These are phyloP conservation scores for Strigamia maritima DNA, from an alignment of 2,888 invertebrate genomes.

Conservation along the genomic window DNA sequence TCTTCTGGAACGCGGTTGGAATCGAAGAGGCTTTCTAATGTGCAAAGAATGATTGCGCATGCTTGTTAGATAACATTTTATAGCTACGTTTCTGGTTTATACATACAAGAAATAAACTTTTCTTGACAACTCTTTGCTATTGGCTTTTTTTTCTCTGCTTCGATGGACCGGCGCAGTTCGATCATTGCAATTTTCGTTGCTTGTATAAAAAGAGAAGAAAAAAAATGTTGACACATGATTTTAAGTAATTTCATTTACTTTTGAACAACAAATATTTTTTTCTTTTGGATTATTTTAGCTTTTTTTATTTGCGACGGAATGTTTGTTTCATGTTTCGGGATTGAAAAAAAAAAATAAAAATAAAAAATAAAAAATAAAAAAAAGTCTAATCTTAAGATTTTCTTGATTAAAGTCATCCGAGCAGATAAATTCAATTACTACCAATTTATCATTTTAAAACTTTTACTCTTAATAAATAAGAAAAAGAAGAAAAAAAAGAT, in stretches of 20 bases:
- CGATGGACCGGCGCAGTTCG: background rate
- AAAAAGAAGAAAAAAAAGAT: background rate
- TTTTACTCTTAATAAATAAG: constrained; percentile 5
- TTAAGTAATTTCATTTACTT: background rate
- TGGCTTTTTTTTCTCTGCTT: background rate
- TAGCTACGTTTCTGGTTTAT: background rate
- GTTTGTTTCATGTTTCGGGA: background rate
- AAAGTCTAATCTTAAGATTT: background rate
- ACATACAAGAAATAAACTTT: background rate
- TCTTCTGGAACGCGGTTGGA: constrained; percentile 1
- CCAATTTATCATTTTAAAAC: constrained; percentile 26
- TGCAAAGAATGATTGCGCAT: background rate
- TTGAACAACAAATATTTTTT: background rate
- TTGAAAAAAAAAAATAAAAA: too few relatives aligned
- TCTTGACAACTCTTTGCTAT: background rate
- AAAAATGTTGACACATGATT: background rate
- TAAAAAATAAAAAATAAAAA: too few relatives aligned
- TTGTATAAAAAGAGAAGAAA: background rate
- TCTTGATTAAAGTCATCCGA: constrained; percentile 8
- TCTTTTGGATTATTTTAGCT: background rate
- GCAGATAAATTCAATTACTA: constrained; percentile 17
- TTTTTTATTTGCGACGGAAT: background rate
- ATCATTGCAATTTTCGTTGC: background rate
- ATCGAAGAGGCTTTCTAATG: constrained; percentile 6
- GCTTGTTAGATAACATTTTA: background rate